Evolutionary conservation across 2,888 invertebrate species (phyloP), one percentile per base, ranked within the genome.

Genomic region (Furcula furcula): DNA sequence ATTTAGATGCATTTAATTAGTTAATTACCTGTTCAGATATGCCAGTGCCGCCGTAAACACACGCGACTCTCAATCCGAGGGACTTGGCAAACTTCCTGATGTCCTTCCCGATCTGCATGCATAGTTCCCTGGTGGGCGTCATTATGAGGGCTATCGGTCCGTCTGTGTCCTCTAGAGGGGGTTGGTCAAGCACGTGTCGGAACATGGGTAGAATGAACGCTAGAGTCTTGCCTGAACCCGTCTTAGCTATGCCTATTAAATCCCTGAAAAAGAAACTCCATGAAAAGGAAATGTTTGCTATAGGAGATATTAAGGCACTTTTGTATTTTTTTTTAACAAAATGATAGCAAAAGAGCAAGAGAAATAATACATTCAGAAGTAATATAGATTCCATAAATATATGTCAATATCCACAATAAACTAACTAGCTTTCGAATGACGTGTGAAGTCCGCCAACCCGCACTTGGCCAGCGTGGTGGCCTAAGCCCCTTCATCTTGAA

Each of bases 141-240:
- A 99, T 97, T 37, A 99, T 97, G 20, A 99, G 92, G 0, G 98
- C 94, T 36, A 99, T 95, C 0, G 99, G 99, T 1, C 99, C 99
- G 67, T 99, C 99, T 0, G 96, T 96, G 66, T 98, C 98, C 58
- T 97, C 97, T n/a, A 99, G 72, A 0, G 94, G 91, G 0, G 96
- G 92, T 74, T 99, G 99, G 76, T 99, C 99, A 38, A 98, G 80
- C 15, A 99, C 97, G 66, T 99, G 99, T 4, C 92, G 88, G 82
- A 99, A 97, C 98, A 99, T 98, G 0, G 99, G 99, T 38, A 99
- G 82, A 38, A 99, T 92, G 80, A 99, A 99, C 0, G 99, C 99
- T 31, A 99, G 83, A 0, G 99, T 99, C 89, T 99, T 99, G 18
- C 99, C 99, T 68, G 98, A 98, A 26, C 99, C 99, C 0, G 99